These are phyloP conservation scores for Morone saxatilis DNA, from an alignment of 2,113 vertebrate genomes.

Conservation along the genomic window DNA sequence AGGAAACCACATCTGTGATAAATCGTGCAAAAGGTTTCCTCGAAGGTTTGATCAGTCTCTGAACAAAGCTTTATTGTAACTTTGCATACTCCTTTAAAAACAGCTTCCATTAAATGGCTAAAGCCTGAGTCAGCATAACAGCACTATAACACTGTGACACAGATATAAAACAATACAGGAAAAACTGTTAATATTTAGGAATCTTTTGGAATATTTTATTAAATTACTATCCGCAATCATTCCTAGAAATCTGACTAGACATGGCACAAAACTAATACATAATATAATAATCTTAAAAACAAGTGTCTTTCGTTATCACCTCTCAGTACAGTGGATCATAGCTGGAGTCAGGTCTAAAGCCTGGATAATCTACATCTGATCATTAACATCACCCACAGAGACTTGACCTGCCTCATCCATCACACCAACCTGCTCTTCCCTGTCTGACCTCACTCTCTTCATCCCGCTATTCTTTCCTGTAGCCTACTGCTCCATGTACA, in stretches of 20 bases:
- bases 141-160: too few relatives aligned
- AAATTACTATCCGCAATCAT: background rate
- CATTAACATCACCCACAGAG: conserved; percentile 61
- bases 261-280: background rate
- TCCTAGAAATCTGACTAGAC: background rate
- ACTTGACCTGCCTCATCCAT: conserved; percentile 68
- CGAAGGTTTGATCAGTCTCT: background rate
- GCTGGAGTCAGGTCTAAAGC: conserved; percentile 61
- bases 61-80: background rate
- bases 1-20: background rate
- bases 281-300: background rate
- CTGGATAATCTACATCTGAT: conserved; percentile 68
- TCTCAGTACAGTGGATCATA: conserved; percentile 63
- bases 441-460: conserved; percentile 41
- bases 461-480: background rate
- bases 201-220: background rate
- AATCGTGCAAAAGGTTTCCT: background rate
- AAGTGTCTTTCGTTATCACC: background rate
- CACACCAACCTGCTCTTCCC: conserved; percentile 45
- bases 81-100: background rate
- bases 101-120: background rate
- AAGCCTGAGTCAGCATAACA: conserved; percentile 14
- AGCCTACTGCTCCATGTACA: conserved; percentile 25
- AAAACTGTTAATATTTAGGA: background rate
- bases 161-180: background rate